A percentile compares a stretch with the other conserved stretches of the same genome.
Conservation (phyloP, 2,888 invertebrate species). For the Drosophila mimetica region DNA sequence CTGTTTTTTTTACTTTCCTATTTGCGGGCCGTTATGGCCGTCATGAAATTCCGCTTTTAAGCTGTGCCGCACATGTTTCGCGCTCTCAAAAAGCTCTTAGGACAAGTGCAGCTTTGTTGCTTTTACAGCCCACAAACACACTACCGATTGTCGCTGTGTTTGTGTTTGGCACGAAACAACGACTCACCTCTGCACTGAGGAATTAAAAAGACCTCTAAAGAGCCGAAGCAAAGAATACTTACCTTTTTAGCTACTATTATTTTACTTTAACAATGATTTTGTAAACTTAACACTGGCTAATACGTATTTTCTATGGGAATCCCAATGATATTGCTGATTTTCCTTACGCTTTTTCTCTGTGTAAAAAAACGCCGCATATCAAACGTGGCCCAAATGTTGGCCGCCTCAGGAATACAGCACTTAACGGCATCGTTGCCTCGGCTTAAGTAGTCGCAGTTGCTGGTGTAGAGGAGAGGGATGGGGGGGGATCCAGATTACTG, state of each 20-base stretch:
- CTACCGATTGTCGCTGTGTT: slow-evolving; percentile 28
- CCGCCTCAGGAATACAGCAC: slow-evolving; percentile 52
- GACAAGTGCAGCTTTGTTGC: slow-evolving; percentile 38
- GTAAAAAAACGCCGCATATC: slow-evolving; percentile 25
- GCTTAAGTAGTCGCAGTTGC: slow-evolving; percentile 70
- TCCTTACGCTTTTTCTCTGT: slow-evolving; percentile 3
- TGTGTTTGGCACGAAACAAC: slow-evolving; percentile 6
- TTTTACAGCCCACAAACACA: slow-evolving; percentile 32
- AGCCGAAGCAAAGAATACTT: not conserved
- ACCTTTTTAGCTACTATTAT: not conserved
- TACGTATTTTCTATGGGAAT: not conserved
- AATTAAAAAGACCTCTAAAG: not conserved
- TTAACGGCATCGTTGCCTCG: slow-evolving; percentile 74
- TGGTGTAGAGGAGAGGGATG: not conserved
- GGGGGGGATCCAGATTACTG: slow-evolving; percentile 54
- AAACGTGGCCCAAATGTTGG: slow-evolving; percentile 50
- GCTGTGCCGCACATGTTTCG: slow-evolving; percentile 37
- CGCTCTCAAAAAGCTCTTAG: slow-evolving; percentile 33
- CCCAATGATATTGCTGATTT: not conserved
- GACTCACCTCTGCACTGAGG: slow-evolving; percentile 14
- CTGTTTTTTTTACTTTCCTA: slow-evolving; percentile 1
- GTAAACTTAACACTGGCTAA: too few species aligned
- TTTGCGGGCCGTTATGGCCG: slow-evolving; percentile 29
- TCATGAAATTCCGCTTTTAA: slow-evolving; percentile 30
- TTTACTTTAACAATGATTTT: not conserved